Base-by-base conservation (phyloP, 1,140 invertebrate species). In the Heliconius hewitsoni region DNA sequence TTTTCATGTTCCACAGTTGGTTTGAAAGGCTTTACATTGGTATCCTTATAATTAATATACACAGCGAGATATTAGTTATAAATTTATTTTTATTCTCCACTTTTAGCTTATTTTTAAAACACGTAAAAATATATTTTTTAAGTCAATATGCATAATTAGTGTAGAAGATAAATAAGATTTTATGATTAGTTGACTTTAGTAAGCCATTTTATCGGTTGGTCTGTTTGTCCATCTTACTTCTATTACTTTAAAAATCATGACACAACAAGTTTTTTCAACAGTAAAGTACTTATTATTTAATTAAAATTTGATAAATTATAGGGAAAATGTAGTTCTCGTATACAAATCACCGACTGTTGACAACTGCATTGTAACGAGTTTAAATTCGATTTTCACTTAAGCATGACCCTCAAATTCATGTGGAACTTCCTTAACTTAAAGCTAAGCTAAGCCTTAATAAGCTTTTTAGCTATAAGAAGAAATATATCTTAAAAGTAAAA, bases 341-440 rank as follows among this genome's bases (percentile, higher is more conserved):
- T 55, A 55, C 52, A 42, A 13, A 42, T 42, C 30, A 3, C 30
- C 30, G 30, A 34, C 30, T 34, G 60, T 66, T 66, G 60, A 66
- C 60, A 66, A 66, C 60, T 66, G 60, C 60, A 66, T 66, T 66
- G 60, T 66, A 66, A 66, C 60, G 60, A 66, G 23, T 66, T 66
- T 66, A 66, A 66, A 30, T 66, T 66, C 60, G 60, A 66, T 66
- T 66, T 66, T 66, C 60, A 30, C 60, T 66, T 11, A 30, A 66
- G 23, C 5, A 30, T 66, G 27, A 60, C 55, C 60, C 23, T 66
- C 13, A 16, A 27, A 66, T 30, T 46, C 13, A 46, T 16, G 42
- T 16, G 42, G 8, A 8, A 60, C 11, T 60, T 60, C 57, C 57
- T 60, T 60, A 11, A n/a, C 9, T 23, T 23, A 60, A 23, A 23